A percentile compares a stretch with the other conserved stretches of the same genome.
Conservation (phyloP, 2,888 invertebrate genomes). For the Stegophylla sp. region DNA sequence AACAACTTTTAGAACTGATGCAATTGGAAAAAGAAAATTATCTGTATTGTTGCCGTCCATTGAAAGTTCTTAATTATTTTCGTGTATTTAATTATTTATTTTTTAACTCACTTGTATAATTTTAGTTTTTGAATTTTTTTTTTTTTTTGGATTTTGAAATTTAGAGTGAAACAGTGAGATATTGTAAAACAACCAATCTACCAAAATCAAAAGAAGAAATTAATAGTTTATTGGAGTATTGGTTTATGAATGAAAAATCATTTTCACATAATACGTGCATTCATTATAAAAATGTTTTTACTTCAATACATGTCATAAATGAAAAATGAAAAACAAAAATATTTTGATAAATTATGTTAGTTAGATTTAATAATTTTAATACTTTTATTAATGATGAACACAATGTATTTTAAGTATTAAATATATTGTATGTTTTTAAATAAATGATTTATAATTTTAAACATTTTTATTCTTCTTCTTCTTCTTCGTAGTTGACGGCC, state of each 20-base stretch:
- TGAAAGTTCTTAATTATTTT: slow-evolving; percentile 60
- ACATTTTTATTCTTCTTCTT: too few species aligned
- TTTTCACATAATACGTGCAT: slow-evolving; percentile 38
- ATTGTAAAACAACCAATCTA: slow-evolving; percentile 1
- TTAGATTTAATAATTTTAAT: too few species aligned
- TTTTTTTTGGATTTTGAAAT: neutral
- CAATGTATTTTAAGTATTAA: too few species aligned
- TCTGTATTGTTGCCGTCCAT: slow-evolving; percentile 60
- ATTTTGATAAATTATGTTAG: neutral
- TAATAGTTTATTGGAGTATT: slow-evolving; percentile 38
- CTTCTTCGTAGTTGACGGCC: too few species aligned
- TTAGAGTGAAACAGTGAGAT: slow-evolving; percentile 51
- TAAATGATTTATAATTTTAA: too few species aligned
- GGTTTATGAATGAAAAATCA: slow-evolving; percentile 32
- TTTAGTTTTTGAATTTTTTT: neutral
- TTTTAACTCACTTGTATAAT: neutral
- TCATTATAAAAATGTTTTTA: slow-evolving; percentile 44
- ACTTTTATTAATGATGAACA: too few species aligned
- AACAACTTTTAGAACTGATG: slow-evolving; percentile 60
- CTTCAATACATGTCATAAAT: slow-evolving; percentile 15
- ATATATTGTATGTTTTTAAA: too few species aligned
- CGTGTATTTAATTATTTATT: slow-evolving; percentile 58
- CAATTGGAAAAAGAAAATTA: slow-evolving; percentile 41
- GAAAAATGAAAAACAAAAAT: neutral
- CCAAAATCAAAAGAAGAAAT: slow-evolving; percentile 43